Evolutionary conservation across 2,888 invertebrate species (phyloP).

Genomic region (Ormia ochracea): DNA sequence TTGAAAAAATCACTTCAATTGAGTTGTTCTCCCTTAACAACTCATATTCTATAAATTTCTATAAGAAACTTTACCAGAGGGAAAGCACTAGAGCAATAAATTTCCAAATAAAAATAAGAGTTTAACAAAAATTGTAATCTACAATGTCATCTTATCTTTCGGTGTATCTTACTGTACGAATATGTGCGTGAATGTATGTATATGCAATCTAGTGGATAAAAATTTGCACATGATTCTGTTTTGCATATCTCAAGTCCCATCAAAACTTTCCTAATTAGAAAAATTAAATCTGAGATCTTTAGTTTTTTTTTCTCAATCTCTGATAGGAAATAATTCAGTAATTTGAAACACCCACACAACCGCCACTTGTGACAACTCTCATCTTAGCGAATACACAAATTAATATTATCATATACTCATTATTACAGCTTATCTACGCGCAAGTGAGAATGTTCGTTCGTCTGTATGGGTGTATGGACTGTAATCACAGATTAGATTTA

Average conservation of each 20-base stretch:
- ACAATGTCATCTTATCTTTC: too few species aligned
- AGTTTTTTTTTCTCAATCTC: neutral
- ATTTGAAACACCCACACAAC: constrained; percentile 29
- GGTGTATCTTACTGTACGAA: too few species aligned
- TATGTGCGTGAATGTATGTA: too few species aligned
- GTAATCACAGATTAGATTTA: neutral
- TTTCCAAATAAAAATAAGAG: too few species aligned
- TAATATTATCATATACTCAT: constrained; percentile 32
- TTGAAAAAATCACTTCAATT: too few species aligned
- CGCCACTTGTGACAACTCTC: constrained; percentile 10
- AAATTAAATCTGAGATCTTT: neutral
- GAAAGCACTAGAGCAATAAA: too few species aligned
- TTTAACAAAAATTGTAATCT: too few species aligned
- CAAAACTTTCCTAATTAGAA: neutral
- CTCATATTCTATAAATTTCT: too few species aligned
- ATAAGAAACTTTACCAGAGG: too few species aligned
- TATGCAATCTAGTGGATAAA: too few species aligned
- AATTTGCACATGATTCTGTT: neutral
- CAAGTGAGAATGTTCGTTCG: neutral
- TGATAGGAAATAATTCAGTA: neutral
- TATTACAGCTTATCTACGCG: constrained; percentile 46
- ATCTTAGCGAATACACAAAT: constrained; percentile 8
- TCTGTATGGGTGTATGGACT: neutral
- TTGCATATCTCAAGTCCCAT: constrained; percentile 15
- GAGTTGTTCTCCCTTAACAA: too few species aligned